Conservation (phyloP, 1,140 invertebrate species). For the Panagrolaimus sp. region DNA sequence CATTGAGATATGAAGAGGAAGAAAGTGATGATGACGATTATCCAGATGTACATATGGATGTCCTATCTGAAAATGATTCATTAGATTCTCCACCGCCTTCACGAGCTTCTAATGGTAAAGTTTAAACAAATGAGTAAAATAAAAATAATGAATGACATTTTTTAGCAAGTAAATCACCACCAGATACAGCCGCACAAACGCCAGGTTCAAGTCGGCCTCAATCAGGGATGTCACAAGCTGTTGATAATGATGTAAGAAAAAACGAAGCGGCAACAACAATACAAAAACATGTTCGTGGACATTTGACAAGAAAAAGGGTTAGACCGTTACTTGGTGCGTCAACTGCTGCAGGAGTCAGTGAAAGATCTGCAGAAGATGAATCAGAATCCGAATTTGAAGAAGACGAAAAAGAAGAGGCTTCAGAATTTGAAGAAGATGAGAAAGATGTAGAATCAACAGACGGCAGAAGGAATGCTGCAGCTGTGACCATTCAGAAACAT, state of each 20-base stretch:
- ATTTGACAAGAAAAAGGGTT: not conserved
- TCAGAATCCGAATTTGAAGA: not conserved
- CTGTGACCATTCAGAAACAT: not conserved
- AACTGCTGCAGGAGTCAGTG: no score
- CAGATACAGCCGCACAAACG: no score
- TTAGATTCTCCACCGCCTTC: not conserved
- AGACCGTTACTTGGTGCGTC: not conserved
- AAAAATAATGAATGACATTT: no score
- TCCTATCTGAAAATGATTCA: not conserved
- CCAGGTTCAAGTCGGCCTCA: no score
- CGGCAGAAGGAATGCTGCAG: not conserved
- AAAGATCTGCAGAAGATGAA: not conserved
- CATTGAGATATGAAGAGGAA: not conserved
- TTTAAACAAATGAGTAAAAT: no score
- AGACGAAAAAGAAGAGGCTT: not conserved
- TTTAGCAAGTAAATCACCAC: no score
- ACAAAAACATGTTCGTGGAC: slow-evolving; percentile 4
- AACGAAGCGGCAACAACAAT: not conserved
- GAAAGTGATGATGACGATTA: not conserved
- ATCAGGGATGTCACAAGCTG: not conserved
- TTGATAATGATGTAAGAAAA: not conserved
- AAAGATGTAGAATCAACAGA: no score
- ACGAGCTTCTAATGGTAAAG: not conserved
- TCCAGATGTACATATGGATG: not conserved
- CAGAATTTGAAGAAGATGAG: not conserved